A percentile compares a stretch with the other conserved stretches of the same genome.
phyloP scores from a whole-genome alignment of 2,888 invertebrate species.

The Pammene aurita region DNA sequence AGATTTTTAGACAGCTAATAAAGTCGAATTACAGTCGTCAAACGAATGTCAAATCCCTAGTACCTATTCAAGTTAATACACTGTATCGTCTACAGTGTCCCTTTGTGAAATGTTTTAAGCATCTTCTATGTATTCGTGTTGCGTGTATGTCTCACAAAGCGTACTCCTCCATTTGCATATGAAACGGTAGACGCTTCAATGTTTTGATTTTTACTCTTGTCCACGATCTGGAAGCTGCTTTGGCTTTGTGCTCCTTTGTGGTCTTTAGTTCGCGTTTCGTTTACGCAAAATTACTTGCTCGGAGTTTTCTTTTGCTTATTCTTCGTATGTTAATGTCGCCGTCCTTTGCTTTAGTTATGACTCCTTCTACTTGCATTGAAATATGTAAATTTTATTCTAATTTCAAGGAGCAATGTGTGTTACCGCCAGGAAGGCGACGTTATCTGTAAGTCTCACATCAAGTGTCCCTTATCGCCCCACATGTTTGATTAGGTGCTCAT shows the following conservation, averaged over 20 bases:
- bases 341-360: slow-evolving; percentile 40
- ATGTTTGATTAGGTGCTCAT: slow-evolving; percentile 81
- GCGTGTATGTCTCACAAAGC: slow-evolving; percentile 61
- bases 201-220: slow-evolving; percentile 70
- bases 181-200: slow-evolving; percentile 69
- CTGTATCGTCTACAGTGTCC: neutral
- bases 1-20: too few relatives aligned
- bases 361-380: slow-evolving; percentile 19
- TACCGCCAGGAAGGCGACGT: slow-evolving; percentile 66
- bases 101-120: slow-evolving; percentile 6
- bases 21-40: neutral
- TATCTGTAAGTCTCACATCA: slow-evolving; percentile 77
- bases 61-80: neutral
- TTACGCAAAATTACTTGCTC: slow-evolving; percentile 51
- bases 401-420: slow-evolving; percentile 57
- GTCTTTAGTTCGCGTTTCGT: slow-evolving; percentile 52
- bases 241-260: slow-evolving; percentile 59
- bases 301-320: slow-evolving; percentile 41
- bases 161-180: slow-evolving; percentile 68
- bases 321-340: slow-evolving; percentile 47
- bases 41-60: neutral
- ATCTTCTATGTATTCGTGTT: slow-evolving; percentile 48
- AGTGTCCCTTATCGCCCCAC: slow-evolving; percentile 79
- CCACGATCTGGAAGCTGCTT: slow-evolving; percentile 54
- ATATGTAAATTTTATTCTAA: slow-evolving; percentile 48